Percentiles rank a stretch among this genome's conserved stretches.
These are phyloP conservation scores for Hylaeus volcanicus DNA, from an alignment of 1,140 invertebrate genomes.

Conservation along the genomic window DNA sequence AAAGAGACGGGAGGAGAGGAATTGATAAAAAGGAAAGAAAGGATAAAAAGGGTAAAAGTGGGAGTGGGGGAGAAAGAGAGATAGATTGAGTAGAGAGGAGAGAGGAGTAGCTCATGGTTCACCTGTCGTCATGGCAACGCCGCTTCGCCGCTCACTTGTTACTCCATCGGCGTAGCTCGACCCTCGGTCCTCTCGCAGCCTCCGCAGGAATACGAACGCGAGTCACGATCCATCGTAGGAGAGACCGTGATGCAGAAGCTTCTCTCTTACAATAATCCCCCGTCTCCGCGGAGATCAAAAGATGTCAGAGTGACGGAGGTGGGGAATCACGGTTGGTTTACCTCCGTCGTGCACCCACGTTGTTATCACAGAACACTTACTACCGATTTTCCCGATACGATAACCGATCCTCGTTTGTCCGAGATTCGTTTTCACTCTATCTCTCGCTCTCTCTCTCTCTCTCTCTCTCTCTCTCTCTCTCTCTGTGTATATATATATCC, in stretches of 20 bases:
- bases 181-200: conserved; percentile 75
- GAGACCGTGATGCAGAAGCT: conserved; percentile 46
- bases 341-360: conserved; percentile 22
- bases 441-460: neutral
- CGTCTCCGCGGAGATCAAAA: conserved; percentile 8
- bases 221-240: conserved; percentile 70
- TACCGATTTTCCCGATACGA: neutral
- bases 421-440: neutral
- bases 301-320: conserved; percentile 4
- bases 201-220: conserved; percentile 70
- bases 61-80: conserved; percentile 12
- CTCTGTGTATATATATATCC: neutral
- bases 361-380: conserved; percentile 54
- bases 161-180: conserved; percentile 77
- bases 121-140: conserved; percentile 81
- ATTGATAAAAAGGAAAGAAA: conserved; percentile 11
- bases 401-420: neutral
- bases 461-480: neutral
- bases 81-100: neutral
- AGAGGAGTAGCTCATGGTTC: conserved; percentile 71
- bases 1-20: conserved; percentile 1
- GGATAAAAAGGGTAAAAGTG: neutral
- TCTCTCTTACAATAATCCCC: conserved; percentile 21
- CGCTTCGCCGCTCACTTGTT: conserved; percentile 80
- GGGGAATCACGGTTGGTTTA: conserved; percentile 6